Evolutionary conservation across 2,113 vertebrate genomes (phyloP), one percentile per base, ranked within the genome.

Genomic region (Peromyscus leucopus): DNA sequence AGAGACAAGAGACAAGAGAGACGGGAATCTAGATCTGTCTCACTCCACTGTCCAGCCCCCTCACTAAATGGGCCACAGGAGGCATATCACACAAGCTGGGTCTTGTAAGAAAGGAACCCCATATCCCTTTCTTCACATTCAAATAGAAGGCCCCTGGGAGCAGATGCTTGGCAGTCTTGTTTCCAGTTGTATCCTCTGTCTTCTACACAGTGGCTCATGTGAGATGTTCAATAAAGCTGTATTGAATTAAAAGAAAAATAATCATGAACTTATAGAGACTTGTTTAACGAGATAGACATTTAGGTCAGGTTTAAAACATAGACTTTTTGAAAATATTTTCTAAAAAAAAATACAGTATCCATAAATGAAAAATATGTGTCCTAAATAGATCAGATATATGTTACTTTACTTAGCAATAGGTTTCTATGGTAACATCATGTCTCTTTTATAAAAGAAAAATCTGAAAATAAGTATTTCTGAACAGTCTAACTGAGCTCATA

Each of bases 371-470:
- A 93, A 19, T 28, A 90, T 97, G 69, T 91, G 51, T 97, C 91
- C 94, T 96, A 97, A 97, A 96, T 95, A 97, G 97, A 97, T 94
- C 71, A 95, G 87, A 91, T 96, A 90, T 92, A 83, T 96, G 96
- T 69, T 93, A 94, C 96, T 95, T 96, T 93, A 89, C 95, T 96
- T 96, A 95, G 97, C 80, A 74, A 65, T 78, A 72, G 78, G 97
- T 98, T 98, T 93, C 97, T 95, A 96, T 98, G 83, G 96, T 90
- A 96, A 97, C 94, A 72, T 89, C 80, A 48, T 63, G 57, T 84
- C 97, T 86, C 85, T 96, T 96, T 97, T 95, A 86, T 91, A 97
- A 97, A 95, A 86, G 92, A 93, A 96, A 97, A 94, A 48, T 89
- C 86, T 75, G 89, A 91, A 93, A 92, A 84, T 93, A 96, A 96